Conservation (phyloP, 1,140 invertebrate genomes). For the Drosophila punjabiensis region DNA sequence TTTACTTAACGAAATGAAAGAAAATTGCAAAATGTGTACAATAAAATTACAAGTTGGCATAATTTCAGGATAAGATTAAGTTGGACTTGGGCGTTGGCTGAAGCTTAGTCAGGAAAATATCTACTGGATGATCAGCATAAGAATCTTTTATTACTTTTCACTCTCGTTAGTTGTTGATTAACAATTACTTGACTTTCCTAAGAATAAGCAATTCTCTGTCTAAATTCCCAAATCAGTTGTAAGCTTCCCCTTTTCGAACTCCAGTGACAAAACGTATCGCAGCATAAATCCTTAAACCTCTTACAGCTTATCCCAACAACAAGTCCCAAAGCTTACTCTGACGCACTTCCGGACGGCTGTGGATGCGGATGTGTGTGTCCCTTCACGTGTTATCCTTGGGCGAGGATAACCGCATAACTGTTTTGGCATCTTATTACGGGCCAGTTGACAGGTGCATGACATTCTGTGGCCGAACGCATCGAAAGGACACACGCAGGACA, state of each 20-base stretch:
- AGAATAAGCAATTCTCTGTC: background rate
- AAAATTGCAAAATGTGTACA: constrained; percentile 20
- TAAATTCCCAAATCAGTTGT: constrained; percentile 8
- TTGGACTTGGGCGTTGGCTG: background rate
- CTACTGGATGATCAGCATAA: background rate
- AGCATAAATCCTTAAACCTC: constrained; percentile 36
- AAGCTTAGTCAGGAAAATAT: background rate
- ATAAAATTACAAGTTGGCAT: constrained; percentile 31
- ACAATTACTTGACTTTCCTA: background rate
- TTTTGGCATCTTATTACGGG: constrained; percentile 82
- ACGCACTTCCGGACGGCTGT: constrained; percentile 42
- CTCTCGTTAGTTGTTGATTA: background rate
- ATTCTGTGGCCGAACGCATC: constrained; percentile 76
- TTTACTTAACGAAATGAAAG: constrained; percentile 36
- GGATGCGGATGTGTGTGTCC: constrained; percentile 25
- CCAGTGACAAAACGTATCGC: constrained; percentile 22
- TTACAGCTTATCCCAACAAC: constrained; percentile 31
- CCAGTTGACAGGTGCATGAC: constrained; percentile 80
- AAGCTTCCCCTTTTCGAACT: constrained; percentile 16
- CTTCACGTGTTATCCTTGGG: constrained; percentile 62
- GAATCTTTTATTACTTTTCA: background rate
- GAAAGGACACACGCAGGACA: constrained; percentile 30
- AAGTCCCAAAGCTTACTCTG: constrained; percentile 47
- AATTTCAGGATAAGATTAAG: background rate
- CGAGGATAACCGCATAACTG: constrained; percentile 73